Evolutionary conservation across 2,113 vertebrate genomes (phyloP).

Genomic region (Calidris pugnax): DNA sequence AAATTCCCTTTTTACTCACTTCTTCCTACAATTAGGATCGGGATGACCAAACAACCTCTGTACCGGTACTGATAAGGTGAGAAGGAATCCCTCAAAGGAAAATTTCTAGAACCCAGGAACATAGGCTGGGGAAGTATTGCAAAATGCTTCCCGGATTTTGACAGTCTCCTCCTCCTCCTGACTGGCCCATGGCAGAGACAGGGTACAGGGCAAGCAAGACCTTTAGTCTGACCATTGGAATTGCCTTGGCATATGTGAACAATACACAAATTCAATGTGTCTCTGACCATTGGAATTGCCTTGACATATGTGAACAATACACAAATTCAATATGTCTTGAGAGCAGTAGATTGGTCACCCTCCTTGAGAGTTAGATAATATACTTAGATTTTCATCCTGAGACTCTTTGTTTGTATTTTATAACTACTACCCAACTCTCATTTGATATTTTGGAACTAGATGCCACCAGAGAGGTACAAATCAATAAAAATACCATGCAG

Average conservation of each 20-base stretch:
- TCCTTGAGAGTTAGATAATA: neutral
- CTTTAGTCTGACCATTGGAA: neutral
- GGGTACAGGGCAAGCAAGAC: neutral
- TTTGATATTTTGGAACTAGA: neutral
- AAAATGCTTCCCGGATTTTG: neutral
- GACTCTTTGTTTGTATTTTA: neutral
- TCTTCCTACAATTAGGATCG: slow-evolving; percentile 33
- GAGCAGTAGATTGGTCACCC: neutral
- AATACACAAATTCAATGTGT: too few species aligned
- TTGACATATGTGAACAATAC: neutral
- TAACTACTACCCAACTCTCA: neutral
- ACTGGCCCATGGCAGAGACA: neutral
- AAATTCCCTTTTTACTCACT: slow-evolving; percentile 31
- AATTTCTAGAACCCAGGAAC: neutral
- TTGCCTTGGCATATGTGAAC: neutral
- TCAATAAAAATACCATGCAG: neutral
- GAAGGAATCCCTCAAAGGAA: neutral
- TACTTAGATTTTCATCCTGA: neutral
- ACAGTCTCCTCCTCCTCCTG: neutral
- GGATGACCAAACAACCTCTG: neutral
- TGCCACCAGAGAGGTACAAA: neutral
- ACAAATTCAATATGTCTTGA: neutral
- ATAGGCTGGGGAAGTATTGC: neutral
- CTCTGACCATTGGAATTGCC: neutral
- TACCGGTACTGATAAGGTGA: neutral